Evolutionary conservation across 2,888 invertebrate genomes (phyloP).

Genomic region (Lepidocyrtinus sp.): DNA sequence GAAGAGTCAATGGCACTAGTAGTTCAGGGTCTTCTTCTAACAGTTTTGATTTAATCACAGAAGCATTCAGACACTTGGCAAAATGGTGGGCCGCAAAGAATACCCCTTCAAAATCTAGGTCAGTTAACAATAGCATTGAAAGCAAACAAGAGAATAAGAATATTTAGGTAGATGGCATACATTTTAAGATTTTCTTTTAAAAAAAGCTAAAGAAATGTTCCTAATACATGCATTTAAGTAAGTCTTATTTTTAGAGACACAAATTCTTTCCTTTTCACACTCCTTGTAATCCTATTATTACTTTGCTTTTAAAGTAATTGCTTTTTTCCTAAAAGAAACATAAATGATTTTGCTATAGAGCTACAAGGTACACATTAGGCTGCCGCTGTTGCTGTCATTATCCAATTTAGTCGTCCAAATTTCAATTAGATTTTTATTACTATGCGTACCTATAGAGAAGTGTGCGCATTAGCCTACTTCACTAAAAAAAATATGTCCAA

Average conservation of each 20-base stretch:
- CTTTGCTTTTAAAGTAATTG: background rate
- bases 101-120: constrained; percentile 47
- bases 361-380: background rate
- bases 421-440: background rate
- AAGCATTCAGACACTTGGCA: constrained; percentile 50
- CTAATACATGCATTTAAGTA: background rate
- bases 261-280: background rate
- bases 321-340: background rate
- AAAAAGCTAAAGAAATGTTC: background rate
- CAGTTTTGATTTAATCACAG: constrained; percentile 49
- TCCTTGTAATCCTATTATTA: background rate
- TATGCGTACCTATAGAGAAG: background rate
- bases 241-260: background rate
- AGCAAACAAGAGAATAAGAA: constrained; percentile 32
- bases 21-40: constrained; percentile 21
- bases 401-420: background rate
- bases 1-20: constrained; percentile 17
- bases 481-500: background rate
- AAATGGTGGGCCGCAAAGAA: constrained; percentile 47
- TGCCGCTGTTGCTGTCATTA: background rate
- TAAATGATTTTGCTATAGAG: no score
- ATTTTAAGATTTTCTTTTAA: constrained; percentile 9
- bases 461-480: background rate
- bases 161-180: constrained; percentile 47
- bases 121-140: constrained; percentile 38